These are phyloP conservation scores for Temnothorax unifasciatus DNA, from an alignment of 2,888 invertebrate species.

Conservation along the genomic window DNA sequence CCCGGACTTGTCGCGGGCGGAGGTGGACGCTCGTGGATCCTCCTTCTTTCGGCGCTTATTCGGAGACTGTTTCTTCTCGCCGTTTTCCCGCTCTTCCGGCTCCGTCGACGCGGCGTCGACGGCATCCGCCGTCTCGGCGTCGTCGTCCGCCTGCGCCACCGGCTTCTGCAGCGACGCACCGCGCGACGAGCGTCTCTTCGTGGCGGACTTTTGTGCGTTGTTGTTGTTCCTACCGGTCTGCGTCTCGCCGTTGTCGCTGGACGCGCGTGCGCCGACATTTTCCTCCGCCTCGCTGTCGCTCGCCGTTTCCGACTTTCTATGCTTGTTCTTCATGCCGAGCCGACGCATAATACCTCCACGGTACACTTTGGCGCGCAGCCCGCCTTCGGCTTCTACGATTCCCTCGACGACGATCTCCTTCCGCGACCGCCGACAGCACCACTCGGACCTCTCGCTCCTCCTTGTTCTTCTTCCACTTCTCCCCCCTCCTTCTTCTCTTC, in stretches of 20 bases:
- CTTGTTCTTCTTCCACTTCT: neutral
- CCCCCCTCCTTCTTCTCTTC: neutral
- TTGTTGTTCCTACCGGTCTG: constrained; percentile 75
- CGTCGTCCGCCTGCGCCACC: constrained; percentile 66
- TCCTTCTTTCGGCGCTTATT: constrained; percentile 79
- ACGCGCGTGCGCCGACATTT: constrained; percentile 81
- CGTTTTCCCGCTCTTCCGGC: constrained; percentile 74
- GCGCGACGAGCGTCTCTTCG: constrained; percentile 75
- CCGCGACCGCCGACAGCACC: neutral
- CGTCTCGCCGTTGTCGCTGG: constrained; percentile 73
- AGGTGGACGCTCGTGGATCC: constrained; percentile 74
- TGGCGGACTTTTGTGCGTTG: constrained; percentile 56
- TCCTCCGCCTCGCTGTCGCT: constrained; percentile 83
- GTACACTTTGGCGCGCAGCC: neutral
- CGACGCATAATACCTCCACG: constrained; percentile 81
- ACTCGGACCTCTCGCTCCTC: neutral
- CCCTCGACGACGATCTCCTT: neutral
- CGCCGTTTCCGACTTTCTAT: constrained; percentile 80
- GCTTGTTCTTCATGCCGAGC: constrained; percentile 83
- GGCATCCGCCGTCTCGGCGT: constrained; percentile 62
- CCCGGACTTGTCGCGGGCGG: constrained; percentile 82
- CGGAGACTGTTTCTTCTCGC: constrained; percentile 63
- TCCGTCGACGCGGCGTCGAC: constrained; percentile 57
- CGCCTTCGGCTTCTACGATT: neutral
- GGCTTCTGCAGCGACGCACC: constrained; percentile 69